Conservation (phyloP, 2,113 vertebrate genomes). For the Xenopus laevis region DNA sequence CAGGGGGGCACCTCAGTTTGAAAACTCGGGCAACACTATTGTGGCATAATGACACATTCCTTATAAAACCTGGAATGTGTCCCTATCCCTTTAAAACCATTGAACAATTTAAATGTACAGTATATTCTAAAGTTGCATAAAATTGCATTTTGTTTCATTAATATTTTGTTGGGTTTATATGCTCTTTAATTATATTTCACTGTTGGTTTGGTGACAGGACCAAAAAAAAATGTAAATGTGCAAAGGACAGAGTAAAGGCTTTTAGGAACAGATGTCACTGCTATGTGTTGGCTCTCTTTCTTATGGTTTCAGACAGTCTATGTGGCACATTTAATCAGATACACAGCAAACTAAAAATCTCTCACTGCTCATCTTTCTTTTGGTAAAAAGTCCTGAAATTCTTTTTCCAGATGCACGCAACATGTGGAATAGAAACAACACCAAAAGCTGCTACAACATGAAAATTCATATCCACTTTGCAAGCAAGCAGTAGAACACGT, state of each 20-base stretch:
- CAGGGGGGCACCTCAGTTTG: too few relatives aligned
- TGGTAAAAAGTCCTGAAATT: neutral
- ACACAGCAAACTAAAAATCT: neutral
- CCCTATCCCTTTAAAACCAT: too few relatives aligned
- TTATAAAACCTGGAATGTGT: too few relatives aligned
- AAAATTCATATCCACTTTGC: too few relatives aligned
- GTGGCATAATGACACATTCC: too few relatives aligned
- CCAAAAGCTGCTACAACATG: neutral
- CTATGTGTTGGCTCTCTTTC: constrained; percentile 19
- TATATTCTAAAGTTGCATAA: too few relatives aligned
- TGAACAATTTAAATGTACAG: too few relatives aligned
- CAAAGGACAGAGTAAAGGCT: neutral
- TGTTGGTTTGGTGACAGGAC: neutral
- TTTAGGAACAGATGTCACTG: constrained; percentile 15
- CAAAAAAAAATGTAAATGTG: constrained; percentile 1
- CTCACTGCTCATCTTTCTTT: neutral
- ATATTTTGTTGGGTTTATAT: too few relatives aligned
- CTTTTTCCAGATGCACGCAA: constrained; percentile 2
- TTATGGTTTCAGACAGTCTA: constrained; percentile 11
- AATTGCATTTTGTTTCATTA: too few relatives aligned
- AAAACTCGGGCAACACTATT: too few relatives aligned
- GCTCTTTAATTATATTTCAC: too few relatives aligned
- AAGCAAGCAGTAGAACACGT: too few relatives aligned
- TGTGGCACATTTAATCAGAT: constrained; percentile 17
- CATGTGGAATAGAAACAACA: neutral